Evolutionary conservation across 2,797 vertebrate genomes (phyloP), one percentile per base, ranked within the genome.

Genomic region (Protosalanx chinensis): DNA sequence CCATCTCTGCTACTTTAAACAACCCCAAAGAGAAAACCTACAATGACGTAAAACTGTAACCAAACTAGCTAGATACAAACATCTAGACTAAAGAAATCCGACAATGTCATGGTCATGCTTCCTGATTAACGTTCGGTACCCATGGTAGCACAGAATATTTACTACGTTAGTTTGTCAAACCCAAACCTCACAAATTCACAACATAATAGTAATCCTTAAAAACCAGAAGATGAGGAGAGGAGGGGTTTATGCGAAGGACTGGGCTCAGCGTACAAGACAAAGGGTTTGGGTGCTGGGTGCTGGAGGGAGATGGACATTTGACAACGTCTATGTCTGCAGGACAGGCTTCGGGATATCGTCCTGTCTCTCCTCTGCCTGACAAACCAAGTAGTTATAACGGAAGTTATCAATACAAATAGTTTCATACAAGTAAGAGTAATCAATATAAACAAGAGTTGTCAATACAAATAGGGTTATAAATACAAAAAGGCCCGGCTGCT

Each of bases 181-280:
- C 49, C 66, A 18, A 64, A 77, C 61, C 72, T 77, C 82, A 84
- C 76, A 76, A 82, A 77, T 64, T n/a, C 68, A 79, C 76, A 69
- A 61, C 61, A 56, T 46, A 75, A 74, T 37, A 68, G 64, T 51
- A 68, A 53, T n/a, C 53, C 33, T 32, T 35, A 72, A 35, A 72
- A 49, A 64, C 70, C 27, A 27, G 8, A 63, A 49, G 37, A 53
- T 59, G 65, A 27, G 23, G 59, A 29, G 64, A 65, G 35, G 27
- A 41, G 37, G 37, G 37, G 13, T 49, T 37, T 15, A 20, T 49
- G 6, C 7, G 35, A 65, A 41, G 23, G 64, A 12, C 41, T 46
- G 35, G 20, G 64, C 29, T 56, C 64, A 27, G 37, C 35, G 23
- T 65, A 46, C 41, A 46, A 46, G 64, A 65, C 35, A 46, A 23